Percentiles rank a stretch among this genome's conserved stretches.
These are phyloP conservation scores for Drosophila tanythrix DNA, from an alignment of 2,888 invertebrate genomes.

Conservation along the genomic window DNA sequence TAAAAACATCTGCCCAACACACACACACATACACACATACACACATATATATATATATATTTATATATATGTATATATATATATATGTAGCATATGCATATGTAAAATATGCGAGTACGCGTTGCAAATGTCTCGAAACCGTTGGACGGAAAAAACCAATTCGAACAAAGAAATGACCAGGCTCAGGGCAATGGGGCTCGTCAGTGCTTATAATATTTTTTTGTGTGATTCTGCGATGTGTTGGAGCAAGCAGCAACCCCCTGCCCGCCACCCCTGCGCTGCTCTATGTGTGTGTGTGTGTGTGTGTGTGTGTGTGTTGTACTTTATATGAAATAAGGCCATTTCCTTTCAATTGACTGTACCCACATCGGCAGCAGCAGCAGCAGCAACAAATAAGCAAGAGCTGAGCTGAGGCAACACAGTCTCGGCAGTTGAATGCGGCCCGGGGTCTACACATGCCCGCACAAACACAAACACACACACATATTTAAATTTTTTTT, in stretches of 20 bases:
- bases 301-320: slow-evolving; percentile 54
- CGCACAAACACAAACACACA: slow-evolving; percentile 41
- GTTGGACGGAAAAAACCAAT: slow-evolving; percentile 73
- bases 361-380: slow-evolving; percentile 73
- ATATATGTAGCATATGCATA: slow-evolving; percentile 14
- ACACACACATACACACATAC: slow-evolving; percentile 2
- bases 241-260: slow-evolving; percentile 48
- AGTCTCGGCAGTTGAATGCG: slow-evolving; percentile 39
- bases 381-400: slow-evolving; percentile 35
- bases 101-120: slow-evolving; percentile 24
- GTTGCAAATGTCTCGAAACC: slow-evolving; percentile 44
- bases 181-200: slow-evolving; percentile 55
- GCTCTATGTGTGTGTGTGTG: slow-evolving; percentile 37
- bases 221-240: slow-evolving; percentile 63
- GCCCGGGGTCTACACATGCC: slow-evolving; percentile 70
- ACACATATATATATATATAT: background rate
- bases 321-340: slow-evolving; percentile 81
- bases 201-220: slow-evolving; percentile 17
- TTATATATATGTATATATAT: slow-evolving; percentile 1
- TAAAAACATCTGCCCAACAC: slow-evolving; percentile 73
- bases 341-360: slow-evolving; percentile 80
- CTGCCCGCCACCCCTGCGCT: background rate
- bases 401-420: slow-evolving; percentile 48
- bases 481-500: slow-evolving; percentile 79
- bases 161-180: slow-evolving; percentile 79